phyloP scores from a whole-genome alignment of 1,140 invertebrate genomes.

The Macrosteles quadrilineatus region DNA sequence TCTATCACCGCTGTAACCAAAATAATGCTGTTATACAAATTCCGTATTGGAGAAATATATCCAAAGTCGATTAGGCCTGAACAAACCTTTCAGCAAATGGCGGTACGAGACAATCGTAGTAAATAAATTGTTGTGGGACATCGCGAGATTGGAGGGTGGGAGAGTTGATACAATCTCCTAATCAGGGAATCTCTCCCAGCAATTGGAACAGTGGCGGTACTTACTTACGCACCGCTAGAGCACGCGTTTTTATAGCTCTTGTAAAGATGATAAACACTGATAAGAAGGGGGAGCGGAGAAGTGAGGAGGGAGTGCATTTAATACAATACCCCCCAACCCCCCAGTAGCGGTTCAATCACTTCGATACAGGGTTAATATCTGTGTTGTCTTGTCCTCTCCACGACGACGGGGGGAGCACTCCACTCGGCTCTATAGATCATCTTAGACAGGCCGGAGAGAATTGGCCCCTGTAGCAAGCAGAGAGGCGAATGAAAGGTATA shows the following conservation, averaged over 20 bases:
- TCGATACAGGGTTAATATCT: conserved; percentile 14
- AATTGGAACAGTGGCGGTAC: no score
- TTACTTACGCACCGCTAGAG: neutral
- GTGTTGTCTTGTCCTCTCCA: neutral
- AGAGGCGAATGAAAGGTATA: neutral
- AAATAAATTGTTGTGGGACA: no score
- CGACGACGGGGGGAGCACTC: neutral
- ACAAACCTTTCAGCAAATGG: no score
- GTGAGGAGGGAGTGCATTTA: neutral
- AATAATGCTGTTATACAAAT: no score
- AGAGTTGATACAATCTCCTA: conserved; percentile 5
- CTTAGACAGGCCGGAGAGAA: conserved; percentile 2
- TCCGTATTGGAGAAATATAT: no score
- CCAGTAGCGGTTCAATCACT: conserved; percentile 4
- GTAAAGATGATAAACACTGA: conserved; percentile 12
- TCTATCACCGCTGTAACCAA: no score
- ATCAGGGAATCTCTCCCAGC: neutral
- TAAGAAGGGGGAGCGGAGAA: neutral
- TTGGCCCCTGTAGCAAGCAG: neutral
- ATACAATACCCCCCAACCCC: neutral
- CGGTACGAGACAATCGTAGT: no score
- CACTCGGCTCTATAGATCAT: conserved; percentile 8
- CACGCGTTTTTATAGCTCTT: neutral
- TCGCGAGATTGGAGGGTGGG: no score
- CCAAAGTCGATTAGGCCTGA: no score